Evolutionary conservation across 2,113 vertebrate species (phyloP).

Genomic region (Rattus norvegicus): DNA sequence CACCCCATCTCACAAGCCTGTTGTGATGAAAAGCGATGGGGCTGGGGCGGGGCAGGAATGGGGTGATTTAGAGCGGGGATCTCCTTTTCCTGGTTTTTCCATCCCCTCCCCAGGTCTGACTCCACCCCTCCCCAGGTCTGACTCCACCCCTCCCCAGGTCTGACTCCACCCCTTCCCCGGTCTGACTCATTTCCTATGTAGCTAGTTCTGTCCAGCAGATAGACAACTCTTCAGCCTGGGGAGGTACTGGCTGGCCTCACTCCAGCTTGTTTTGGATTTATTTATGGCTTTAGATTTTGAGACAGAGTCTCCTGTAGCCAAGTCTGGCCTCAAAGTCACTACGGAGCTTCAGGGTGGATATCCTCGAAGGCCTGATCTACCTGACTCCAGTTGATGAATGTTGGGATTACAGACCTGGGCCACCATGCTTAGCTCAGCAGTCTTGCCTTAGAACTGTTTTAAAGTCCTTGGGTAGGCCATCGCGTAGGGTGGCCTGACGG

Average conservation of each 20-base stretch:
- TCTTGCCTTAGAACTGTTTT: not conserved
- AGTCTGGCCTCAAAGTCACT: not conserved
- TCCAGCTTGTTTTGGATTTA: not conserved
- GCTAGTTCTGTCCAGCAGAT: not conserved
- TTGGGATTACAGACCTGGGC: not conserved
- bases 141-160: not conserved
- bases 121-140: too few relatives aligned
- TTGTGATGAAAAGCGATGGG: rapidly evolving
- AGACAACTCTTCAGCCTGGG: not conserved
- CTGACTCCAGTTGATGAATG: not conserved
- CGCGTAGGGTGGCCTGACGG: not conserved
- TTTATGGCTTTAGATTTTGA: not conserved
- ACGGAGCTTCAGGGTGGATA: not conserved
- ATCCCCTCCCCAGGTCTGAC: not conserved
- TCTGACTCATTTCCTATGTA: not conserved
- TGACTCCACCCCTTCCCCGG: not conserved
- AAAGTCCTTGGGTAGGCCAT: not conserved
- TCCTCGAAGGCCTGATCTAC: not conserved
- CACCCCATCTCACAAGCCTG: not conserved
- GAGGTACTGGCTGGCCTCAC: rapidly evolving
- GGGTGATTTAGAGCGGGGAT: not conserved
- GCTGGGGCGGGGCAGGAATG: not conserved
- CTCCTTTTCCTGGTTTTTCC: not conserved
- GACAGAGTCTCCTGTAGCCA: not conserved
- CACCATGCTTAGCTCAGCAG: not conserved